These are phyloP conservation scores for Connochaetes taurinus DNA, from an alignment of 2,113 vertebrate genomes.

Conservation along the genomic window DNA sequence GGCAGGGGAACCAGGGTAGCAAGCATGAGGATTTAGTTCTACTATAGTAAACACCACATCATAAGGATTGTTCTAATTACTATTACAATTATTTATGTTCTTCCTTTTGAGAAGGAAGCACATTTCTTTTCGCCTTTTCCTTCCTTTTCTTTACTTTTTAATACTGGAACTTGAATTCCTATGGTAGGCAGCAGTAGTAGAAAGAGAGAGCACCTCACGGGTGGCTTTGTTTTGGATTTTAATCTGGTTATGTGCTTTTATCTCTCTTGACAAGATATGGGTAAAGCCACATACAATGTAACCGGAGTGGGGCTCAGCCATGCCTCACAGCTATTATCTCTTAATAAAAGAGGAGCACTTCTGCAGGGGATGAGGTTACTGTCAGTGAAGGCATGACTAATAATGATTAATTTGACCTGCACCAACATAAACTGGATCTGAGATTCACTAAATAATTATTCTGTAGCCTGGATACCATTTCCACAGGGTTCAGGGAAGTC, in stretches of 20 bases:
- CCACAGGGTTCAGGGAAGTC: conserved; percentile 59
- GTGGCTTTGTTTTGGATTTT: conserved; percentile 42
- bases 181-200: background rate
- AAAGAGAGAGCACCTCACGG: background rate
- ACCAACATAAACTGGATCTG: conserved; percentile 74
- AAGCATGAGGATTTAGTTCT: background rate
- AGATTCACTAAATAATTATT: conserved; percentile 83
- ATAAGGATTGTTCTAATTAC: conserved; percentile 12
- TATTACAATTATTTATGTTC: background rate
- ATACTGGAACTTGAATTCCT: background rate
- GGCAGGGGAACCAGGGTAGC: background rate
- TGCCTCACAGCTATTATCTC: conserved; percentile 73
- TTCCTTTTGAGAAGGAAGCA: background rate
- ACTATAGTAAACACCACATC: background rate
- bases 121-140: background rate
- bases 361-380: conserved; percentile 78
- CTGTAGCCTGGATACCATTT: conserved; percentile 78
- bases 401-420: conserved; percentile 82
- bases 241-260: conserved; percentile 39
- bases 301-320: conserved; percentile 32
- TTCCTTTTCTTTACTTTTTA: background rate
- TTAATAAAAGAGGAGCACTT: conserved; percentile 78
- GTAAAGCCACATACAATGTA: conserved; percentile 39
- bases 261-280: conserved; percentile 56
- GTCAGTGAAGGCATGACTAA: conserved; percentile 78